A percentile compares a stretch with the other conserved stretches of the same genome.
phyloP scores from a whole-genome alignment of 2,888 invertebrate genomes.

The Diloba caeruleocephala region DNA sequence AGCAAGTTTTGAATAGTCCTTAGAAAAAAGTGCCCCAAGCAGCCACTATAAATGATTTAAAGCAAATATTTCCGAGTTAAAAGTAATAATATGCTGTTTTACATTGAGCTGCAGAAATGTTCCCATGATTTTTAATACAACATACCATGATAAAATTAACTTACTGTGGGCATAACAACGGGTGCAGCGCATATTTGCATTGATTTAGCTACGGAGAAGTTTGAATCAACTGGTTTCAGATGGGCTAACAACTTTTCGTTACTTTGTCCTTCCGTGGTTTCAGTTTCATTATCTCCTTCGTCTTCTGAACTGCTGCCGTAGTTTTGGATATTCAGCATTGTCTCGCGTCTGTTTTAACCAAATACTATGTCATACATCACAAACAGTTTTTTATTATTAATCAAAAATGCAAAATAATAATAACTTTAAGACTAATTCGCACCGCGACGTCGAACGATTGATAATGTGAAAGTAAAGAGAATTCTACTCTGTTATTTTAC shows the following conservation, averaged over 20 bases:
- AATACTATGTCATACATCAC: constrained; percentile 10
- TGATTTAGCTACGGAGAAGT: constrained; percentile 90
- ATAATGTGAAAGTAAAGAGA: constrained; percentile 1
- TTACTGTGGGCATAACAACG: constrained; percentile 94
- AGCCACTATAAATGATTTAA: no score
- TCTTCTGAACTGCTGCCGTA: constrained; percentile 93
- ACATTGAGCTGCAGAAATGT: no score
- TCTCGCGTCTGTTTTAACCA: constrained; percentile 29
- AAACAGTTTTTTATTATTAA: constrained; percentile 11
- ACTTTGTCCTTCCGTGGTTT: constrained; percentile 73
- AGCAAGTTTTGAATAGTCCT: no score
- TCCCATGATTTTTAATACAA: no score
- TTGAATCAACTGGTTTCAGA: constrained; percentile 88
- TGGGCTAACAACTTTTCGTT: constrained; percentile 82
- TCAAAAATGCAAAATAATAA: neutral
- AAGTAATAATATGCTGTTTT: no score
- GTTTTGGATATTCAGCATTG: constrained; percentile 92
- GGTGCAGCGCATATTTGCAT: constrained; percentile 95
- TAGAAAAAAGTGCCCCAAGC: no score
- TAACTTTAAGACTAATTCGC: no score
- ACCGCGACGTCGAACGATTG: neutral
- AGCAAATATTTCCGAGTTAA: no score
- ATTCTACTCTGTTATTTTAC: no score
- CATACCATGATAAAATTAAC: constrained; percentile 24
- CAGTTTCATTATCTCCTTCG: constrained; percentile 88